phyloP scores from a whole-genome alignment of 2,113 vertebrate genomes.

The Pionites leucogaster region DNA sequence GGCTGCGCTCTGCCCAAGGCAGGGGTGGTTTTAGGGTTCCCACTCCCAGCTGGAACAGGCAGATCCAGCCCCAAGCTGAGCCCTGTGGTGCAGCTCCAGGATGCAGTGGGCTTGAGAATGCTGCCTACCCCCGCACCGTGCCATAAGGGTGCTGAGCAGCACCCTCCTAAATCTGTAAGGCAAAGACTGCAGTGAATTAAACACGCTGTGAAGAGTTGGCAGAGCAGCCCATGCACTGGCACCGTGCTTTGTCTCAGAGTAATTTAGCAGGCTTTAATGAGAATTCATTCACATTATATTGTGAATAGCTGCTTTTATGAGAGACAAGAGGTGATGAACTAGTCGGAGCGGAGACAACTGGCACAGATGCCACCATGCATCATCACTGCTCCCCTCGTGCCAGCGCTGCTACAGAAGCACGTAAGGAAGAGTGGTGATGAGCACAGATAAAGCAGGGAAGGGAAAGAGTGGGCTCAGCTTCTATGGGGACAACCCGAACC shows the following conservation, averaged over 20 bases:
- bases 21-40: not conserved
- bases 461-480: not conserved
- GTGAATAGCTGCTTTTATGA: constrained; percentile 15
- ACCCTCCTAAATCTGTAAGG: not conserved
- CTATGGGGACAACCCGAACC: not conserved
- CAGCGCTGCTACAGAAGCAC: not conserved
- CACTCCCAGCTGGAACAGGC: not conserved
- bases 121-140: rapidly evolving
- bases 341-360: not conserved
- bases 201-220: not conserved
- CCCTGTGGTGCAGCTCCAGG: not conserved
- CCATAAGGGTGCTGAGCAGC: not conserved
- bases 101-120: not conserved
- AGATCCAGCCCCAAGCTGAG: not conserved
- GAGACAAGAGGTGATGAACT: constrained; percentile 9
- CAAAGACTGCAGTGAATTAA: not conserved
- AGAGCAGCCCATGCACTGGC: not conserved
- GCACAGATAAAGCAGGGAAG: not conserved
- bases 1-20: not conserved
- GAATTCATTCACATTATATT: not conserved
- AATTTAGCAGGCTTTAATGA: constrained; percentile 50
- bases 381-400: not conserved
- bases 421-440: not conserved
- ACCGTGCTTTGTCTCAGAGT: constrained; percentile 9
- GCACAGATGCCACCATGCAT: not conserved